Percentiles rank a stretch among this genome's conserved stretches.
Conservation (phyloP, 2,888 invertebrate species). For the Drosophila colorata region DNA sequence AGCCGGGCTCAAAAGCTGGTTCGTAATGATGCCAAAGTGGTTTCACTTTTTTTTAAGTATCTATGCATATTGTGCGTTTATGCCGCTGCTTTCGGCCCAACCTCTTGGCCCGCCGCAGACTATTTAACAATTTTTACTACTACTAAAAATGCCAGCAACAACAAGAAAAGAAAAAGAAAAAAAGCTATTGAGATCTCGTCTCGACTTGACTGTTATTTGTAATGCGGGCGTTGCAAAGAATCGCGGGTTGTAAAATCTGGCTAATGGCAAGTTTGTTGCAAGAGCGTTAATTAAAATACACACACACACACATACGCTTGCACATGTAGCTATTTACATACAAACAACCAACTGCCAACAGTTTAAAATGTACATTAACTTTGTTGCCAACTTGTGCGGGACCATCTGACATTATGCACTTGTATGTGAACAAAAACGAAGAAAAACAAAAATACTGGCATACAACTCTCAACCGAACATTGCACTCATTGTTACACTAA, state of each 20-base stretch:
- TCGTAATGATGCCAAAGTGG: slow-evolving; percentile 67
- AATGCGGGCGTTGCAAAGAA: slow-evolving; percentile 79
- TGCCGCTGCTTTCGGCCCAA: slow-evolving; percentile 37
- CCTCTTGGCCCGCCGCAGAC: slow-evolving; percentile 72
- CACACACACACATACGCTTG: slow-evolving; percentile 20
- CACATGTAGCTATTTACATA: background rate
- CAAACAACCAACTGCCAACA: slow-evolving; percentile 32
- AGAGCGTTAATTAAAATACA: slow-evolving; percentile 75
- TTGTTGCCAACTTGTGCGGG: slow-evolving; percentile 64
- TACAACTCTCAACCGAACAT: slow-evolving; percentile 6
- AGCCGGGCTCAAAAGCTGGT: slow-evolving; percentile 25
- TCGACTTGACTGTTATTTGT: slow-evolving; percentile 68
- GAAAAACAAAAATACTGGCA: slow-evolving; percentile 4
- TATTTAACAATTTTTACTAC: slow-evolving; percentile 79
- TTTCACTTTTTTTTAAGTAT: slow-evolving; percentile 63
- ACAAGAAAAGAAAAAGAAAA: slow-evolving; percentile 16
- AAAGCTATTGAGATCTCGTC: slow-evolving; percentile 55
- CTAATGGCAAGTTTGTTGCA: slow-evolving; percentile 80
- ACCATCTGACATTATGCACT: slow-evolving; percentile 40
- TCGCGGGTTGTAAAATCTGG: slow-evolving; percentile 78
- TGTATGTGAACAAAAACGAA: too few relatives aligned
- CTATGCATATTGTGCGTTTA: slow-evolving; percentile 44
- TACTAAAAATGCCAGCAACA: slow-evolving; percentile 66
- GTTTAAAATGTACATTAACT: slow-evolving; percentile 59
- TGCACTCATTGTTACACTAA: slow-evolving; percentile 72